phyloP scores from a whole-genome alignment of 2,888 invertebrate genomes.

The Suillia variegata region DNA sequence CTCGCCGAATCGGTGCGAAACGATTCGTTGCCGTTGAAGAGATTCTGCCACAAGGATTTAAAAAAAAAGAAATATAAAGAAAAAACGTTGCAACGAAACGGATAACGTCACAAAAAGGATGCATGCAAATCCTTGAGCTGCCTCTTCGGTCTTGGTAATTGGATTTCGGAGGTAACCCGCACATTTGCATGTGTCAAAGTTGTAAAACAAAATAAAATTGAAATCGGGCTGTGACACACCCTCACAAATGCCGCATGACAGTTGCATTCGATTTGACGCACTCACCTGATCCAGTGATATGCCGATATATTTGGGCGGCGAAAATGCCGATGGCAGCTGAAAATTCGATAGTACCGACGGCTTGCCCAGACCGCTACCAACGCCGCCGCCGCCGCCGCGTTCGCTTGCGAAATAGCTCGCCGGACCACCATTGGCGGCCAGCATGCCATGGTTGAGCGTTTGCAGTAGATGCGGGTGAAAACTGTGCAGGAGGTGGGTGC shows the following conservation, averaged over 20 bases:
- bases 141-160: slow-evolving; percentile 32
- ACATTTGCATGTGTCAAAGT: not conserved
- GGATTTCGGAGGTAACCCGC: slow-evolving; percentile 23
- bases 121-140: slow-evolving; percentile 11
- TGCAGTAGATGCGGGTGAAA: slow-evolving; percentile 76
- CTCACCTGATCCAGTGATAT: slow-evolving; percentile 62
- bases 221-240: not conserved
- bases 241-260: too few species aligned
- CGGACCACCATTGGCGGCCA: slow-evolving; percentile 61
- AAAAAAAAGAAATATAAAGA: too few species aligned
- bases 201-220: not conserved
- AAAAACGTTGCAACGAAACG: too few species aligned
- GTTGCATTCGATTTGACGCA: too few species aligned
- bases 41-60: slow-evolving; percentile 44
- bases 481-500: slow-evolving; percentile 73
- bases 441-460: slow-evolving; percentile 67
- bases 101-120: slow-evolving; percentile 1
- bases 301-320: slow-evolving; percentile 70
- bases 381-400: too few species aligned
- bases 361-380: slow-evolving; percentile 64
- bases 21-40: slow-evolving; percentile 61
- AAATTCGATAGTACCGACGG: slow-evolving; percentile 69
- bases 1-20: slow-evolving; percentile 68
- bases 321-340: slow-evolving; percentile 74
- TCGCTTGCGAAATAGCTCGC: slow-evolving; percentile 58